phyloP scores from a whole-genome alignment of 1,140 invertebrate species.

The Pseudomyrmex gracilis region DNA sequence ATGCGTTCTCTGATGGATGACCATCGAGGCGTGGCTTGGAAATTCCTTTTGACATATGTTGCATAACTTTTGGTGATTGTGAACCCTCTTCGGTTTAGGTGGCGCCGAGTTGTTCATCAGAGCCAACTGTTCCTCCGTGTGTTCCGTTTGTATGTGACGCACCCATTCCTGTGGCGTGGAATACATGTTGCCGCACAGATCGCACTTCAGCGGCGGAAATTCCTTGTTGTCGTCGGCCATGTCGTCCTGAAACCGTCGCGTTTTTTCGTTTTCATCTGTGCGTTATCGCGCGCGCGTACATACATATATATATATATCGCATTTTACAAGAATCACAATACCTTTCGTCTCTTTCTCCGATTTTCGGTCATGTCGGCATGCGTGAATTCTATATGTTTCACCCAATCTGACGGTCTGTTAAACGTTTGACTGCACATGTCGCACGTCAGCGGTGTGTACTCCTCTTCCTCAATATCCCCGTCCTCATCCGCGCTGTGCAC shows the following conservation, averaged over 20 bases:
- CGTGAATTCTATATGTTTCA: constrained; percentile 90
- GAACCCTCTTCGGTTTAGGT: constrained; percentile 87
- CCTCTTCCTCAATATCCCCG: constrained; percentile 84
- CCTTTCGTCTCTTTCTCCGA: constrained; percentile 86
- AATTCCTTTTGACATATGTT: constrained; percentile 91
- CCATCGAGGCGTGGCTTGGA: constrained; percentile 91
- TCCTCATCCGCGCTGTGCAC: constrained; percentile 84
- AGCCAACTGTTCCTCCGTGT: constrained; percentile 93
- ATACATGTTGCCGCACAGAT: constrained; percentile 93
- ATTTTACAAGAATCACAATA: constrained; percentile 48
- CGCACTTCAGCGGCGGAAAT: constrained; percentile 90
- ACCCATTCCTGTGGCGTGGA: constrained; percentile 94
- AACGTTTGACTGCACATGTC: constrained; percentile 94
- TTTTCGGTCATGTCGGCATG: constrained; percentile 89
- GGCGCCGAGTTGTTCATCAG: constrained; percentile 91
- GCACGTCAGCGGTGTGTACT: constrained; percentile 91
- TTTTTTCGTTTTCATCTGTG: constrained; percentile 13
- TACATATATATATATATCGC: too few relatives aligned
- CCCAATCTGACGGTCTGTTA: constrained; percentile 92
- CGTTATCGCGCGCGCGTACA: too few relatives aligned
- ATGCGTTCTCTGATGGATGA: constrained; percentile 90
- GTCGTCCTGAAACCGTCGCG: constrained; percentile 85
- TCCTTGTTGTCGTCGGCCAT: constrained; percentile 88
- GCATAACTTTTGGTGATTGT: constrained; percentile 89
- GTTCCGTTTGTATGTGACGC: constrained; percentile 92